Percentiles rank a stretch among this genome's conserved stretches.
These are phyloP conservation scores for Apantesis nais DNA, from an alignment of 2,888 invertebrate species.

Conservation along the genomic window DNA sequence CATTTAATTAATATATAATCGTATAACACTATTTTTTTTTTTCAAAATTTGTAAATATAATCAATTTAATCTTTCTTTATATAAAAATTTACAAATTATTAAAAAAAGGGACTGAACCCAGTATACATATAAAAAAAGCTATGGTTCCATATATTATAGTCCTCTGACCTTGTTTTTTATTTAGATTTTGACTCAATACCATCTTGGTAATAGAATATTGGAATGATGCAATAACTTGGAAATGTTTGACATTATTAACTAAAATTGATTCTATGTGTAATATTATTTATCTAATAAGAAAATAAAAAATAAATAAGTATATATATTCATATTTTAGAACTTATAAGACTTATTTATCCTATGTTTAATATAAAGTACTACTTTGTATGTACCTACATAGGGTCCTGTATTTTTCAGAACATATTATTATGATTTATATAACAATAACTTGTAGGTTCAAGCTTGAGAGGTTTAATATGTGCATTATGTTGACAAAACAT, in stretches of 20 bases:
- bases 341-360: background rate
- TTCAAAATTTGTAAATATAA: background rate
- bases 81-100: background rate
- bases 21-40: too few species aligned
- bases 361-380: background rate
- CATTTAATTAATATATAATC: too few species aligned
- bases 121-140: background rate
- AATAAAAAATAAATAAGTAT: background rate
- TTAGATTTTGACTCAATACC: constrained; percentile 8
- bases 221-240: constrained; percentile 40
- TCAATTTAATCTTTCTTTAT: background rate
- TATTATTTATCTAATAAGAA: background rate
- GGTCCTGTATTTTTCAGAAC: background rate
- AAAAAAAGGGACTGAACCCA: background rate
- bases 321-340: background rate
- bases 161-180: background rate
- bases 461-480: background rate
- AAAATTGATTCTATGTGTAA: background rate
- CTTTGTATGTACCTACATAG: background rate
- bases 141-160: background rate
- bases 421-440: background rate
- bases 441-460: background rate
- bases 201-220: background rate
- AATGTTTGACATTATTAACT: constrained; percentile 10
- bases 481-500: background rate